Base-by-base conservation (phyloP, 2,797 vertebrate genomes). In the Sebastes melanostomus region DNA sequence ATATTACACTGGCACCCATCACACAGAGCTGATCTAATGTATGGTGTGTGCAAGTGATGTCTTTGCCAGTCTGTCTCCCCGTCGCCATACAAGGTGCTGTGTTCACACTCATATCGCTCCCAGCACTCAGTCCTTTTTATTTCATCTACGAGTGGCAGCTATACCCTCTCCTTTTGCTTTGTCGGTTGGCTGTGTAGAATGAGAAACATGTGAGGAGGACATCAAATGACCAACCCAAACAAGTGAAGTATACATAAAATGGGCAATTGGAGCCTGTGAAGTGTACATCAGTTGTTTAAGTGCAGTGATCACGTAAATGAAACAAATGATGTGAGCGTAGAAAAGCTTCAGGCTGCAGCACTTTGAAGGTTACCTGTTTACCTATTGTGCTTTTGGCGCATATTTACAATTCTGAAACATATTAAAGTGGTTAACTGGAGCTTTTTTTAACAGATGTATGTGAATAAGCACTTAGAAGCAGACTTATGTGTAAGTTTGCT, bases 161-260 rank as follows among this genome's bases (percentile, higher is more conserved):
- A 80, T 82, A 89, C 72, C 54, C 82, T 84, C 59, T 81, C 18
- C 1, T 68, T 83, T 78, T 54, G 50, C 84, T 83, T 81, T 84
- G 77, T 87, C 52, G 29, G 20, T 67, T 77, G 58, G 27, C 65
- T 66, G 59, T 16, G 82, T 24, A 70, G 60, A 84, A 76, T 78
- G 32, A 65, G 71, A 85, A 81, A 79, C 66, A 82, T 59, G 58
- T 72, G 76, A 85, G 82, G 32, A 30, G 24, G 70, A 88, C 87
- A 82, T 92, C 88, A 89, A 87, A 91, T 75, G 58, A 62, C 66
- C 84, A 25, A 46, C 84, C 65, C 58, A 80, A 71, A 66, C 83
- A 78, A 88, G 88, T 89, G 88, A 91, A 90, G 89, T 83, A 29
- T 50, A 85, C 84, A 90, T 87, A 56, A 91, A 90, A 86, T 73